A percentile compares a stretch with the other conserved stretches of the same genome.
Conservation (phyloP, 92 coral and sea anemone species). For the Umimayanthus chanpuru region DNA sequence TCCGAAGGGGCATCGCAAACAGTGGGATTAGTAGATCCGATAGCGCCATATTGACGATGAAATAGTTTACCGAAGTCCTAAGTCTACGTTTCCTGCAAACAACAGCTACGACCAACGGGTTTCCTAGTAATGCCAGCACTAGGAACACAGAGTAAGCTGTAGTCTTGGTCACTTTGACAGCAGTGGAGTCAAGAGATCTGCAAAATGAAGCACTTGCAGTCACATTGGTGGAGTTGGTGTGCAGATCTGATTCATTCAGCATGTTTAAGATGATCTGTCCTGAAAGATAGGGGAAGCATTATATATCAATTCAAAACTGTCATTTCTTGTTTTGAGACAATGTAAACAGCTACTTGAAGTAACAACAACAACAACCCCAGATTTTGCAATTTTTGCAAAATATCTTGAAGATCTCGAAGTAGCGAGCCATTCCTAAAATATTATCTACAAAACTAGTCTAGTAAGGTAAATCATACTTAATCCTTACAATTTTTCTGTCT, state of each 20-base stretch:
- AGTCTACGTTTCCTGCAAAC: conserved; percentile 28
- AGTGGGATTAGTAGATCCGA: too few relatives aligned
- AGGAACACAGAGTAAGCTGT: conserved; percentile 5
- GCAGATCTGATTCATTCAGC: conserved; percentile 16
- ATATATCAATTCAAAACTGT: too few relatives aligned
- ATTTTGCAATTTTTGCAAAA: too few relatives aligned
- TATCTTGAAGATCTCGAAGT: too few relatives aligned
- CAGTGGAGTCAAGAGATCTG: neutral
- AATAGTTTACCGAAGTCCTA: conserved; percentile 20
- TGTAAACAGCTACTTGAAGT: too few relatives aligned
- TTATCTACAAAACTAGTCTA: too few relatives aligned
- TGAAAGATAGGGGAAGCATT: neutral
- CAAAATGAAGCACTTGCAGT: neutral
- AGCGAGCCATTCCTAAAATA: too few relatives aligned
- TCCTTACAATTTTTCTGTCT: too few relatives aligned
- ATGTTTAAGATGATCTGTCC: neutral
- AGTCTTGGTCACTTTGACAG: neutral
- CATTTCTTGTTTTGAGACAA: too few relatives aligned
- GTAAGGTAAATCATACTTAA: too few relatives aligned
- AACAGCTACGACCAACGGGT: conserved; percentile 28
- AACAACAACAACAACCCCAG: neutral
- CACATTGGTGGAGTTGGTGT: neutral
- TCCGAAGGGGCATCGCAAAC: too few relatives aligned
- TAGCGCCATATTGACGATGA: too few relatives aligned
- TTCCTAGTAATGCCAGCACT: neutral